A percentile compares a stretch with the other conserved stretches of the same genome.
Conservation (phyloP, 37 sponge, comb jelly and placozoan species). For the Petrosia ficiformis region DNA sequence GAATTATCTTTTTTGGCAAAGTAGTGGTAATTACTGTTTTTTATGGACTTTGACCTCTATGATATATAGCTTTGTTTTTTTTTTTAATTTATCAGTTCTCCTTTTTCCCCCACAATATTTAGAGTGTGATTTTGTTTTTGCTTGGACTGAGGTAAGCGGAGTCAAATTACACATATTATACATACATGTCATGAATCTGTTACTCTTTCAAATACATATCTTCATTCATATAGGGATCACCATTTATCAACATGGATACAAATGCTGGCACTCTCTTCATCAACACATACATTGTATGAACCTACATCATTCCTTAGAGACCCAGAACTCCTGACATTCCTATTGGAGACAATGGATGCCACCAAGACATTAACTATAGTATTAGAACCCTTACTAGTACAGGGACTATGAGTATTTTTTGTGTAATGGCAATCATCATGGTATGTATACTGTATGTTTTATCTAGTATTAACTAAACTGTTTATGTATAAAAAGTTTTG, state of each 20-base stretch:
- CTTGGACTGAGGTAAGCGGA: slow-evolving; percentile 17
- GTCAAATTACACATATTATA: no score
- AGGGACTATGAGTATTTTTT: slow-evolving; percentile 20
- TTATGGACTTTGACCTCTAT: no score
- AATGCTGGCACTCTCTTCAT: slow-evolving; percentile 36
- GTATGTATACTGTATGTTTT: not conserved
- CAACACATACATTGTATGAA: slow-evolving; percentile 56
- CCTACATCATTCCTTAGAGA: slow-evolving; percentile 51
- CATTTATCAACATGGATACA: slow-evolving; percentile 52
- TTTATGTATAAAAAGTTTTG: no score
- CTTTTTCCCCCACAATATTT: not conserved
- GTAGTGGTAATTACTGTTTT: no score
- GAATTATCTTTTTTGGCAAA: no score
- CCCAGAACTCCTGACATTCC: slow-evolving; percentile 43
- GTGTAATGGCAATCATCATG: not conserved
- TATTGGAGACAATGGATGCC: slow-evolving; percentile 28
- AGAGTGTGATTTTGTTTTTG: slow-evolving; percentile 14
- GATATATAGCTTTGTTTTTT: not conserved
- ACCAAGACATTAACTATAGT: slow-evolving; percentile 19
- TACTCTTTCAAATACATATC: slow-evolving; percentile 20
- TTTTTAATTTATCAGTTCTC: not conserved
- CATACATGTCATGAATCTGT: not conserved
- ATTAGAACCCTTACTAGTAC: slow-evolving; percentile 52
- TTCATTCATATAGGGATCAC: slow-evolving; percentile 53
- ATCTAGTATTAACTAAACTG: no score